Percentiles rank a stretch among this genome's conserved stretches.
Evolutionary conservation across 2,797 vertebrate genomes (phyloP).

Genomic region (Streptopelia turtur): DNA sequence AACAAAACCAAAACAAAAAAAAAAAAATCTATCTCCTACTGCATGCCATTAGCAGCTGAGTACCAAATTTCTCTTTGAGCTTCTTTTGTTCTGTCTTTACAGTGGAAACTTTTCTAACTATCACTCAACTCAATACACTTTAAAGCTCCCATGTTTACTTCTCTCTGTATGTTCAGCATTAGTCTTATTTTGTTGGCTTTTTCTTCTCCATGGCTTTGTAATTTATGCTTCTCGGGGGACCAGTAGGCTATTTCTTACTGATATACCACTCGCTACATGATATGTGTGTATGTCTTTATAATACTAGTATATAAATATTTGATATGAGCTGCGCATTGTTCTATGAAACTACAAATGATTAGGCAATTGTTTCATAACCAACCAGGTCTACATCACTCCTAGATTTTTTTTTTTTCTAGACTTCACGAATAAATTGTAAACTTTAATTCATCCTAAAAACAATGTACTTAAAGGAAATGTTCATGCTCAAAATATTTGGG

Average conservation of each 20-base stretch:
- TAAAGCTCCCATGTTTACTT: background rate
- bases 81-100: background rate
- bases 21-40: background rate
- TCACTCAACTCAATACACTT: fast-evolving
- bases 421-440: background rate
- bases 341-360: background rate
- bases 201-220: background rate
- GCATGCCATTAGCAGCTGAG: background rate
- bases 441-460: background rate
- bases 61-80: background rate
- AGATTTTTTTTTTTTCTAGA: background rate
- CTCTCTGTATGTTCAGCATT: background rate
- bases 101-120: background rate
- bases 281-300: background rate
- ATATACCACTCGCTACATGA: background rate
- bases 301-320: background rate
- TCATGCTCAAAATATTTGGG: background rate
- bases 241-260: background rate
- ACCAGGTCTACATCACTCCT: background rate
- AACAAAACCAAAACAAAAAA: too few relatives aligned
- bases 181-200: background rate
- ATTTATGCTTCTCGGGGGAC: background rate
- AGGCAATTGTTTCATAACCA: background rate
- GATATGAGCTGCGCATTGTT: background rate
- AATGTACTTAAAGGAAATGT: background rate